Evolutionary conservation across 2,888 invertebrate genomes (phyloP).

Genomic region (Tenthredo scrophulariae): DNA sequence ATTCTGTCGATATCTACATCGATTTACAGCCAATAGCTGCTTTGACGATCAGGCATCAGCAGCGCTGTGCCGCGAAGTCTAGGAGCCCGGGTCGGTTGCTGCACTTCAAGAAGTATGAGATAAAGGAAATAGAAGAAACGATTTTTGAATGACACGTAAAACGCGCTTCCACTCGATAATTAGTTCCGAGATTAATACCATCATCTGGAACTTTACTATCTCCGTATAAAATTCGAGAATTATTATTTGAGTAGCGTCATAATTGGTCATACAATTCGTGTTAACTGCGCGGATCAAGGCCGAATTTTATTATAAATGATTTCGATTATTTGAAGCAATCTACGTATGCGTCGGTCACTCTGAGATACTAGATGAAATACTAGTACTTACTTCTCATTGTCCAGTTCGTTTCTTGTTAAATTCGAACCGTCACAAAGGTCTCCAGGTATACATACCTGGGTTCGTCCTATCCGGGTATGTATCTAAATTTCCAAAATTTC

Average conservation of each 20-base stretch:
- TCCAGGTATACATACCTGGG: conserved; percentile 20
- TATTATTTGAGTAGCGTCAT: background rate
- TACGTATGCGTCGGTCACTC: background rate
- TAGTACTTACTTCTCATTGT: background rate
- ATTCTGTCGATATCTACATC: conserved; percentile 6
- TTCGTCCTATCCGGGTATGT: background rate
- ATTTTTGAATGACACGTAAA: background rate
- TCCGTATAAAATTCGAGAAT: background rate
- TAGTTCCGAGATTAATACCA: background rate
- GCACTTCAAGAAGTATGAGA: background rate
- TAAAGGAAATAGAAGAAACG: too few relatives aligned
- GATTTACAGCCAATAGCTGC: background rate
- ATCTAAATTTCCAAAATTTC: background rate
- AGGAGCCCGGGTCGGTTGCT: background rate
- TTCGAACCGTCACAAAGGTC: background rate
- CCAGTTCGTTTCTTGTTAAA: background rate
- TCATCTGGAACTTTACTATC: background rate
- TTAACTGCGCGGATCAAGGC: background rate
- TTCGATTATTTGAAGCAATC: background rate
- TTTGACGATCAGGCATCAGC: background rate
- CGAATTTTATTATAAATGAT: background rate
- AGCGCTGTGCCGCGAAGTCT: background rate
- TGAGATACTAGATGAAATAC: background rate
- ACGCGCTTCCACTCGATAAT: background rate
- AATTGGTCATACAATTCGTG: background rate